These are phyloP conservation scores for Trematocara unimaculatum DNA, from an alignment of 2,113 vertebrate genomes.

Conservation along the genomic window DNA sequence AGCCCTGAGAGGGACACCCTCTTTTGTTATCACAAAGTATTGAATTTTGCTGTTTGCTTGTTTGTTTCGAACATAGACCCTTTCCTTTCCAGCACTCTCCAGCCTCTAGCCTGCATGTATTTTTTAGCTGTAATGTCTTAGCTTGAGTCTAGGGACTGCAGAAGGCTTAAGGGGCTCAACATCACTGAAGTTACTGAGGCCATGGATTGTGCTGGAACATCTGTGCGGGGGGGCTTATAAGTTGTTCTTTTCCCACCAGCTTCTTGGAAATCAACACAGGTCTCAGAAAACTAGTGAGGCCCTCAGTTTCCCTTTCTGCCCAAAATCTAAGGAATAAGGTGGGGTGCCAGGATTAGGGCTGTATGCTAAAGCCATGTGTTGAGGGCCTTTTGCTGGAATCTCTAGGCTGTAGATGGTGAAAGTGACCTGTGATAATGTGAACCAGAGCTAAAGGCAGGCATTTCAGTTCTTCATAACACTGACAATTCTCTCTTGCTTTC, in stretches of 20 bases:
- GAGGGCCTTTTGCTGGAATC: not conserved
- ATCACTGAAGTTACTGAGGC: constrained; percentile 18
- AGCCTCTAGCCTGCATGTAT: constrained; percentile 25
- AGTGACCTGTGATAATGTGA: not conserved
- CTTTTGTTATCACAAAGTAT: not conserved
- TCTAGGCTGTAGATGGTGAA: not conserved
- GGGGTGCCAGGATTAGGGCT: not conserved
- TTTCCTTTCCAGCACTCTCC: not conserved
- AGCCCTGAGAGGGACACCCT: not conserved
- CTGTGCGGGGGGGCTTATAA: not conserved
- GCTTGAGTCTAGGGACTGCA: constrained; percentile 11
- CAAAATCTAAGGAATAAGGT: not conserved
- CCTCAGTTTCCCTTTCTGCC: not conserved
- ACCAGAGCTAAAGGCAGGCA: not conserved
- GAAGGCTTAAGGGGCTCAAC: constrained; percentile 31
- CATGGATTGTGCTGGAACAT: constrained; percentile 13
- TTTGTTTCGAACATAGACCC: constrained; percentile 8
- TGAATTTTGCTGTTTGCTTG: constrained; percentile 1
- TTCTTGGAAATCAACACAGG: not conserved
- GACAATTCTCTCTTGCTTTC: not conserved
- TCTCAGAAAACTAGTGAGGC: not conserved
- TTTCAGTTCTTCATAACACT: not conserved
- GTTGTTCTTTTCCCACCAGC: not conserved
- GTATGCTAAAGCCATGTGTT: not conserved
- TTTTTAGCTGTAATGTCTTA: constrained; percentile 26